Percentiles rank a stretch among this genome's conserved stretches.
phyloP scores from a whole-genome alignment of 2,797 vertebrate species.

The Parauchenoglanis ngamensis region DNA sequence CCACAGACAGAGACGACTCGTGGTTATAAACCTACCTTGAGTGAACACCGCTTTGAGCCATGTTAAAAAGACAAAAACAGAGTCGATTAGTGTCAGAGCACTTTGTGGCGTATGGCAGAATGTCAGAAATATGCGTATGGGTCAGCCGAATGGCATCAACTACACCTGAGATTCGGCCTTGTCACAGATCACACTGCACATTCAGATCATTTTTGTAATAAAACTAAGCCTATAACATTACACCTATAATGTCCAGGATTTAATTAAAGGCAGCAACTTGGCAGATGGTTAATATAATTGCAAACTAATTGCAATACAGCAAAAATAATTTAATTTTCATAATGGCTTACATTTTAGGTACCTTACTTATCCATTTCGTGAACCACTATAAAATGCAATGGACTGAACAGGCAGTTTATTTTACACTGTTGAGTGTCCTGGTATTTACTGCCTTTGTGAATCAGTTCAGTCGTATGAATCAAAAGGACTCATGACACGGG shows the following conservation, averaged over 20 bases:
- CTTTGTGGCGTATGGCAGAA: constrained; percentile 38
- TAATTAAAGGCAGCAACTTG: constrained; percentile 9
- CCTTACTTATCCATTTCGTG: constrained; percentile 1
- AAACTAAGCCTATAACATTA: neutral
- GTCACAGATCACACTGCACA: constrained; percentile 25
- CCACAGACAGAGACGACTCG: constrained; percentile 59
- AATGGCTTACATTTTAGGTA: constrained; percentile 15
- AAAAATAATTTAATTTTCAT: constrained; percentile 9
- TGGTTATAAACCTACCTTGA: constrained; percentile 63
- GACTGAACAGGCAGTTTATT: constrained; percentile 34
- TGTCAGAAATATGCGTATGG: constrained; percentile 20
- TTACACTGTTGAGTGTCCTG: constrained; percentile 23
- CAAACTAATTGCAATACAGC: constrained; percentile 23
- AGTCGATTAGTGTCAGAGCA: constrained; percentile 60
- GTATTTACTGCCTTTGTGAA: constrained; percentile 45
- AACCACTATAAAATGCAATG: constrained; percentile 25
- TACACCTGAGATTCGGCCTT: neutral
- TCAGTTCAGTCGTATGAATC: constrained; percentile 43
- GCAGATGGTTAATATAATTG: constrained; percentile 20
- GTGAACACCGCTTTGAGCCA: constrained; percentile 66
- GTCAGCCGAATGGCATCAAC: constrained; percentile 10
- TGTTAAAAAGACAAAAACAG: constrained; percentile 65
- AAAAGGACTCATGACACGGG: constrained; percentile 43
- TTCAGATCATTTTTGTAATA: constrained; percentile 9
- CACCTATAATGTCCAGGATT: neutral